These are phyloP conservation scores for Pseudochirops cupreus DNA, from an alignment of 2,797 vertebrate genomes.

Conservation along the genomic window DNA sequence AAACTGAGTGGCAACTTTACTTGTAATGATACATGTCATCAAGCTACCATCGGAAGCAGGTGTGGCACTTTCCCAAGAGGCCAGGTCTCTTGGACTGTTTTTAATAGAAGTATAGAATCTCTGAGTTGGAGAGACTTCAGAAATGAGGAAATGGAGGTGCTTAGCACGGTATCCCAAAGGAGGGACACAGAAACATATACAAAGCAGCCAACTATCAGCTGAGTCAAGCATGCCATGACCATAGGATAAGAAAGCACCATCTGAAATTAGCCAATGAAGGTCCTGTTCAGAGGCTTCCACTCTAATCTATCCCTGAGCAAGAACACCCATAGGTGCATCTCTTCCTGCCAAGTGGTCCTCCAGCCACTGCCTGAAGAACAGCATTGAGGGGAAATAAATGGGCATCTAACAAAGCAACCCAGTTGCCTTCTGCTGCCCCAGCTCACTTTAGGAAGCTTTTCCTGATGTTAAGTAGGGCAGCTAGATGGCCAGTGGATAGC, in stretches of 20 bases:
- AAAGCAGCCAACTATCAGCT: neutral
- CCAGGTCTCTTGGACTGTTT: neutral
- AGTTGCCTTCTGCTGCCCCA: neutral
- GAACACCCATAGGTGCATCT: neutral
- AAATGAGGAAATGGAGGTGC: neutral
- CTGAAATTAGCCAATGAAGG: neutral
- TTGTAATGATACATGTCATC: neutral
- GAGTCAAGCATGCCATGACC: neutral
- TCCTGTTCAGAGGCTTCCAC: neutral
- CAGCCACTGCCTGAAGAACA: neutral
- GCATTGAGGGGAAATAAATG: neutral
- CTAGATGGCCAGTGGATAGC: neutral
- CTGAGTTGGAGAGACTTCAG: neutral
- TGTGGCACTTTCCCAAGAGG: neutral
- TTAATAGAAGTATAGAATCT: neutral
- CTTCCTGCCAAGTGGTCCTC: neutral
- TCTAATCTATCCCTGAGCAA: neutral
- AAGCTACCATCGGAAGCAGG: neutral
- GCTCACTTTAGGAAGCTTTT: neutral
- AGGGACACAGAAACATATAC: neutral
- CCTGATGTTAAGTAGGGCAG: neutral
- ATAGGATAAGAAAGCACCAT: neutral
- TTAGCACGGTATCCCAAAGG: neutral
- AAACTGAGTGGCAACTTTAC: neutral
- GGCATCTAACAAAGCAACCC: neutral